Evolutionary conservation across 2,797 vertebrate species (phyloP).

Genomic region (Phylloscopus collybita): DNA sequence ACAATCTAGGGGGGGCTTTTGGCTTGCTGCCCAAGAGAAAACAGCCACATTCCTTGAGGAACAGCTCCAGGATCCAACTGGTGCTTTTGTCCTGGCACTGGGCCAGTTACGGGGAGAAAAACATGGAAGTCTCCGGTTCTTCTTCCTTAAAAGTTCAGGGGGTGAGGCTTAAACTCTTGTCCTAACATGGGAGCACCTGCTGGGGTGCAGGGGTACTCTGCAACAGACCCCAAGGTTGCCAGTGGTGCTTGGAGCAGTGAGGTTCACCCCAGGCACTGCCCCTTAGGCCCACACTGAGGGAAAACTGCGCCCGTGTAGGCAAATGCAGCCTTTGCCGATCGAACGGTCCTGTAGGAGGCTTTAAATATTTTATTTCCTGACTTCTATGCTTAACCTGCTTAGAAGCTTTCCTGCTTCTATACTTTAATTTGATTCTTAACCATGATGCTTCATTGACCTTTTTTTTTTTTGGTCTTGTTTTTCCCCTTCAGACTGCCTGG

Average conservation of each 20-base stretch:
- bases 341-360: neutral
- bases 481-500: fast-evolving
- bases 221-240: neutral
- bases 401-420: too few species aligned
- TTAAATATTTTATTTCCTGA: constrained; percentile 36
- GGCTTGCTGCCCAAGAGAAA: neutral
- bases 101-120: neutral
- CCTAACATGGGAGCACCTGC: neutral
- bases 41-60: neutral
- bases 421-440: neutral
- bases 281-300: fast-evolving
- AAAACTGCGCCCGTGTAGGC: fast-evolving
- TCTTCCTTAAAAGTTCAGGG: neutral
- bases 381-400: neutral
- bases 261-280: neutral
- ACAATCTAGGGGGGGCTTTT: neutral
- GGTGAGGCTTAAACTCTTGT: neutral
- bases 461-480: neutral
- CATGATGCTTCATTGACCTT: neutral
- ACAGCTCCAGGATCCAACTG: neutral
- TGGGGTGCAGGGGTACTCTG: neutral
- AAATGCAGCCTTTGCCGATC: neutral
- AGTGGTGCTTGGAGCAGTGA: neutral
- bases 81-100: neutral
- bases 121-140: neutral